phyloP scores from a whole-genome alignment of 2,888 invertebrate genomes.

The Crioceris asparagi region DNA sequence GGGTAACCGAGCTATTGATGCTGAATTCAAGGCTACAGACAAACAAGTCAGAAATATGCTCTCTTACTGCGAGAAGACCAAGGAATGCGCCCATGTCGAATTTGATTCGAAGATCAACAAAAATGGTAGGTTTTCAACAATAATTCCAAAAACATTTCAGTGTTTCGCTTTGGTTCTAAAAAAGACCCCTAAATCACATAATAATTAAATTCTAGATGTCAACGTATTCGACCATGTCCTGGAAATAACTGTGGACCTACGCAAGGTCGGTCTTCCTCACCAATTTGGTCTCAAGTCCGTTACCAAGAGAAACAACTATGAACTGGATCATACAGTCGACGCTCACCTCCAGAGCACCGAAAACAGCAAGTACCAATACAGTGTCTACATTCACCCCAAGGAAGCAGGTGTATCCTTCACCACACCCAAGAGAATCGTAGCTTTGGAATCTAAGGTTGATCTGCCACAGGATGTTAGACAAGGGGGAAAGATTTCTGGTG shows the following conservation, averaged over 20 bases:
- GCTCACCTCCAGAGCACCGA: conserved; percentile 59
- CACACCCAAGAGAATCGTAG: conserved; percentile 57
- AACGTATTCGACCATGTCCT: conserved; percentile 49
- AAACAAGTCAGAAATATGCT: conserved; percentile 59
- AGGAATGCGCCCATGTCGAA: conserved; percentile 66
- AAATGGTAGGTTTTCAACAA: conserved; percentile 26
- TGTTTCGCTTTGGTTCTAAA: no score
- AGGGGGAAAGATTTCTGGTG: conserved; percentile 50
- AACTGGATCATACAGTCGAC: conserved; percentile 56
- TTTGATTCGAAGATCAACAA: conserved; percentile 47
- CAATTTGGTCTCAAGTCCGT: conserved; percentile 62
- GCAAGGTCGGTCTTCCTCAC: conserved; percentile 61
- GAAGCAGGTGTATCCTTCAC: conserved; percentile 53
- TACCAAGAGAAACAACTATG: conserved; percentile 48
- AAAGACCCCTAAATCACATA: no score
- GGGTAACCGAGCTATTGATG: conserved; percentile 58
- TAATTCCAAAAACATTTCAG: no score
- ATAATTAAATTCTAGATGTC: conserved; percentile 43
- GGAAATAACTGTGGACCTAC: conserved; percentile 57
- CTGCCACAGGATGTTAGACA: conserved; percentile 26
- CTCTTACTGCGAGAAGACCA: conserved; percentile 68
- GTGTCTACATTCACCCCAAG: conserved; percentile 52
- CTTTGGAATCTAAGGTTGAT: conserved; percentile 43
- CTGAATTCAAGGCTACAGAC: conserved; percentile 60
- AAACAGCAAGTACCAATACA: conserved; percentile 61